These are phyloP conservation scores for Mechanitis messenoides DNA, from an alignment of 2,888 invertebrate species.

Conservation along the genomic window DNA sequence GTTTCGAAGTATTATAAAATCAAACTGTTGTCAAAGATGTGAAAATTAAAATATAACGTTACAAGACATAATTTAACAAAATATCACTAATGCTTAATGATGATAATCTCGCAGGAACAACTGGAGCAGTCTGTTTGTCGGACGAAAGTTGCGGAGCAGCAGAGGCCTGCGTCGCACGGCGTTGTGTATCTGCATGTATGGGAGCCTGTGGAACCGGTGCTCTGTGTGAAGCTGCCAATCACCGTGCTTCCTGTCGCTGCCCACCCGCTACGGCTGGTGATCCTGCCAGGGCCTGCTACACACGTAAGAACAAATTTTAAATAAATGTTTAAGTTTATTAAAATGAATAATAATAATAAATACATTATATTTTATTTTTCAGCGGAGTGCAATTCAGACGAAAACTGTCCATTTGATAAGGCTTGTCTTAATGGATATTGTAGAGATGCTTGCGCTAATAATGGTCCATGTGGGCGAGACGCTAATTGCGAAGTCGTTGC, in stretches of 20 bases:
- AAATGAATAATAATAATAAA: not conserved
- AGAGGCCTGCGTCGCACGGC: conserved; percentile 86
- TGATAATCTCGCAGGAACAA: conserved; percentile 45
- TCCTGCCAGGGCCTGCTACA: conserved; percentile 89
- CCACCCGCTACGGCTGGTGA: conserved; percentile 92
- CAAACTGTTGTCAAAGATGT: no score
- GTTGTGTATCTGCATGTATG: conserved; percentile 89
- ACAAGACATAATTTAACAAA: no score
- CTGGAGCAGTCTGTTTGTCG: conserved; percentile 80
- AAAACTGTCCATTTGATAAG: conserved; percentile 90
- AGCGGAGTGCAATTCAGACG: conserved; percentile 88
- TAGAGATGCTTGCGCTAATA: conserved; percentile 84
- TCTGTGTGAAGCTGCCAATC: conserved; percentile 84
- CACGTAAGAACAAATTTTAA: conserved; percentile 80
- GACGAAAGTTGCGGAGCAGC: conserved; percentile 86
- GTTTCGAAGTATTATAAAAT: no score
- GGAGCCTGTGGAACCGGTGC: conserved; percentile 89
- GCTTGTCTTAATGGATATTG: conserved; percentile 87
- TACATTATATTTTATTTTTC: conserved; percentile 38
- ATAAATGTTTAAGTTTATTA: not conserved
- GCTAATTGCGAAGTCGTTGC: conserved; percentile 85
- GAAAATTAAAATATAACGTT: no score
- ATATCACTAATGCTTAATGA: no score
- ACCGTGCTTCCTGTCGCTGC: conserved; percentile 89
- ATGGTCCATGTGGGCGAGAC: conserved; percentile 85